Conservation (phyloP, 1,140 invertebrate genomes). For the Formica selysi region DNA sequence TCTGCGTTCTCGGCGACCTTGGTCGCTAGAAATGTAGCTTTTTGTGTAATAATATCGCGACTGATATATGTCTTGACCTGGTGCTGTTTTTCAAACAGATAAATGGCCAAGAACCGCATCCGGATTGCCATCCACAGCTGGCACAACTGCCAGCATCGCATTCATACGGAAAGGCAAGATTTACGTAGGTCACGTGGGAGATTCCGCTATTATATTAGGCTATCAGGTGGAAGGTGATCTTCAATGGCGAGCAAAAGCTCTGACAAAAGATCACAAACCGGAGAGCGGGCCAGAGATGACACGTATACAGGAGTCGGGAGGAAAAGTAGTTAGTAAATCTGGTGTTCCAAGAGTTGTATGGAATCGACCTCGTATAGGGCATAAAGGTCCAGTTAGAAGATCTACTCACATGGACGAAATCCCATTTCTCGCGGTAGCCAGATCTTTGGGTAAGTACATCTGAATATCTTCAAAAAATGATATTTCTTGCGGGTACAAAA, state of each 20-base stretch:
- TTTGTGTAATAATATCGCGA: background rate
- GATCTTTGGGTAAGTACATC: slow-evolving; percentile 91
- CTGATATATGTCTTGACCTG: background rate
- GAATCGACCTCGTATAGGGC: slow-evolving; percentile 95
- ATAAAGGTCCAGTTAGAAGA: slow-evolving; percentile 93
- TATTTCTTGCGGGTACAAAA: background rate
- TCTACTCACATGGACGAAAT: slow-evolving; percentile 97
- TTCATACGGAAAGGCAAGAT: slow-evolving; percentile 98
- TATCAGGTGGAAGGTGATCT: slow-evolving; percentile 90
- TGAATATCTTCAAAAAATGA: background rate
- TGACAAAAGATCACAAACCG: slow-evolving; percentile 98
- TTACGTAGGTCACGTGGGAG: slow-evolving; percentile 99
- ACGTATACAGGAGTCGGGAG: slow-evolving; percentile 95
- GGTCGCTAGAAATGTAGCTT: background rate
- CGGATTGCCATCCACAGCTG: slow-evolving; percentile 97
- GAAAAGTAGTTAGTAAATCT: slow-evolving; percentile 95
- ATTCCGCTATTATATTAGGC: slow-evolving; percentile 97
- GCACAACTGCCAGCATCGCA: slow-evolving; percentile 97
- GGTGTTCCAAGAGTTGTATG: slow-evolving; percentile 98
- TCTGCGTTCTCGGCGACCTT: slow-evolving; percentile 15
- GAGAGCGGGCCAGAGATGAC: slow-evolving; percentile 94
- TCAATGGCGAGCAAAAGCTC: slow-evolving; percentile 92
- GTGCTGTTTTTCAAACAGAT: slow-evolving; percentile 87
- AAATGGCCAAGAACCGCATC: slow-evolving; percentile 98
- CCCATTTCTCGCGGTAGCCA: slow-evolving; percentile 97